Base-by-base conservation (phyloP, 2,797 vertebrate genomes). In the Alca torda region DNA sequence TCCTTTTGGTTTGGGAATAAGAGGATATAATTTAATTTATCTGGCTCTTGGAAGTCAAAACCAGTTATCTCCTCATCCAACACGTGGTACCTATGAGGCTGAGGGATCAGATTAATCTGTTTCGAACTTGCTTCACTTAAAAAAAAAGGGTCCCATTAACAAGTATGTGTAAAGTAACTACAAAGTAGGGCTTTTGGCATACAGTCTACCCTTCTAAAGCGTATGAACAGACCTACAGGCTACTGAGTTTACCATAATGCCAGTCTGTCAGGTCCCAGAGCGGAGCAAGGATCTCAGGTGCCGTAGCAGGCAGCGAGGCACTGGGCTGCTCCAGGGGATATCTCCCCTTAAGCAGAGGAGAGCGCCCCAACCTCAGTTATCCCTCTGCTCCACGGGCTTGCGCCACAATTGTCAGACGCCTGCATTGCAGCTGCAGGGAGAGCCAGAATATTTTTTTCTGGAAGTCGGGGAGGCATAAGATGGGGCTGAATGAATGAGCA, bases 21-120 rank as follows among this genome's bases (percentile, higher is more conserved):
- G 64, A 56, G 73, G 43, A 48, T 80, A 61, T 89, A 92, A 94
- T 53, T 72, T 24, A 89, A 90, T 93, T 95, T 93, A 82, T 95
- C 81, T 86, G 45, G 48, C 63, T 95, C 23, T 46, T 84, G 82
- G 50, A 87, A 85, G 37, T 74, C 26, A 80, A 84, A 84, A 53
- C 53, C 25, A 75, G 21, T 86, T 91, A 75, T 91, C n/a, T 89
- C 46, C 37, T 88, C 59, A 59, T 84, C 39, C 50, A 94, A 39
- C 59, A 82, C 17, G 54, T 20, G 15, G n/a, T 73, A 90, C 46
- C 48, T 74, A 17, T 53, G 30, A 28, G n/a, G 16, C n/a, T 76
- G 90, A 91, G 65, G 74, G 77, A 84, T 78, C 43, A 75, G 63
- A 90, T 76, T 45, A 76, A 81, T 84, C 41, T 90, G 46, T 74